Evolutionary conservation across 1,140 invertebrate genomes (phyloP).

Genomic region (Acromyrmex charruanus): DNA sequence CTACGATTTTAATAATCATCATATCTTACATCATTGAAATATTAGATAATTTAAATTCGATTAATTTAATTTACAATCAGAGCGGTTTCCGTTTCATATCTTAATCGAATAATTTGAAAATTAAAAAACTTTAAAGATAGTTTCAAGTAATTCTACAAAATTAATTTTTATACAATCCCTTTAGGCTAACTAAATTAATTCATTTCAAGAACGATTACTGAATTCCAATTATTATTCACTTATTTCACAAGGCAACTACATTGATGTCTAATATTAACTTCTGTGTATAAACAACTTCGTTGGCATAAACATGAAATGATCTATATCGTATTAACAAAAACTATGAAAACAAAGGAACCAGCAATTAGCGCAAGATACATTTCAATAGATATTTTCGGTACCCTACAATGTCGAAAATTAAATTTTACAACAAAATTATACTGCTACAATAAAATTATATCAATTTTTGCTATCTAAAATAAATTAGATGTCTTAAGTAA

Average conservation of each 20-base stretch:
- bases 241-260: neutral
- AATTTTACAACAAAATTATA: neutral
- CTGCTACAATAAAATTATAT: neutral
- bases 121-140: neutral
- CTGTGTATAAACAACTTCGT: neutral
- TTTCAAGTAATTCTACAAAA: neutral
- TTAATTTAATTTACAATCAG: neutral
- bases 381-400: neutral
- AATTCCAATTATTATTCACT: neutral
- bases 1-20: neutral
- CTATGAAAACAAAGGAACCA: neutral
- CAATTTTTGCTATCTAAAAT: neutral
- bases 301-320: constrained; percentile 7
- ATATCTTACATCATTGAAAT: neutral
- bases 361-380: neutral
- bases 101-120: neutral
- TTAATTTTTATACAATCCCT: neutral
- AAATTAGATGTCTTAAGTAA: neutral
- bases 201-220: neutral
- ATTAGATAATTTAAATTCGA: neutral
- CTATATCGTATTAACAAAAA: neutral
- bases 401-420: neutral
- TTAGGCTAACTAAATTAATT: neutral
- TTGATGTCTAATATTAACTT: neutral
- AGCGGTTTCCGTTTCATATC: neutral